Base-by-base conservation (phyloP, 2,797 vertebrate species). In the Arnoldichthys spilopterus region DNA sequence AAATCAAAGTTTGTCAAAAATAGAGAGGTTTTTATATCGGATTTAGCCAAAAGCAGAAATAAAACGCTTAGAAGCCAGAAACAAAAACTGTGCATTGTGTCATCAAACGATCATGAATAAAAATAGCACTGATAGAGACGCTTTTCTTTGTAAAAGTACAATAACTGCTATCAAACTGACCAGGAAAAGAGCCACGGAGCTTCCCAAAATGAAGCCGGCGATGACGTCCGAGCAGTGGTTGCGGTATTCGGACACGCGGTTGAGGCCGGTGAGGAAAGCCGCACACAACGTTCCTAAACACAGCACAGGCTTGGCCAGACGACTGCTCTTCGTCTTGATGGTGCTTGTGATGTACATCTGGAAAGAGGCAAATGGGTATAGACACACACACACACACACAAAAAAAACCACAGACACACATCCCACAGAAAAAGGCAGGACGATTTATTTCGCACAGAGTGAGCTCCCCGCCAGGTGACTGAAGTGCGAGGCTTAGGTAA, bases 321-420 rank as follows among this genome's bases (percentile, higher is more conserved):
- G 93, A 86, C 98, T 99, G 85, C 97, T 98, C 89, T 98, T 99
- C 0, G 97, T 98, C 91, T 95, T 97, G 91, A 99, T 98, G 87
- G 97, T 99, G 94, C 98, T 99, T 87, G 98, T 99, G 92, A 99
- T 96, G 91, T 99, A 98, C 98, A 98, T 98, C 98, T 99, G 91
- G 72, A 91, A 72, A 20, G 24, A 30, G 24, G 34, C 34, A 28
- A 24, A 56, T 6, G 3, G 8, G 34, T 9, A n/a, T 66, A 74
- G 47, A 73, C 18, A 6, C 53, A 78, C 69, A 62, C 43, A 54
- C 59, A 34, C 30, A 32, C 15, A 45, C 59, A 22, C 28, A 16
- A 51, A 54, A 13, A 0, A 0, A 47, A 47, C 22, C 4, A 24
- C 56, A 45, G 8, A 28, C 63, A 74, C 26, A 62, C 30, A 28